Percentiles rank a stretch among this genome's conserved stretches.
These are phyloP conservation scores for Saturnia pavonia DNA, from an alignment of 2,888 invertebrate species.

Conservation along the genomic window DNA sequence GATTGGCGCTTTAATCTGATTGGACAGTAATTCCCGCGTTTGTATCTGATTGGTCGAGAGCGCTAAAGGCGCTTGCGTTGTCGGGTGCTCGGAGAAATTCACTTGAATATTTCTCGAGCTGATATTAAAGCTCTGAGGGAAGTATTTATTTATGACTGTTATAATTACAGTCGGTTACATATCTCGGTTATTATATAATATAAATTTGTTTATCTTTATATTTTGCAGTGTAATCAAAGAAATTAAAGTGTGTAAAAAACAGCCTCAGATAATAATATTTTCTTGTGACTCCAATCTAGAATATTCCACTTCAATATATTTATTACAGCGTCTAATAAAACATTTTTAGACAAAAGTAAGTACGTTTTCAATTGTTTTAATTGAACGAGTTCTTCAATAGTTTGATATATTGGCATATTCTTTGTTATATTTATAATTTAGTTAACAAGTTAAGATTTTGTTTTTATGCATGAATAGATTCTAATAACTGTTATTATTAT, in stretches of 20 bases:
- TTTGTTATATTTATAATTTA: too few relatives aligned
- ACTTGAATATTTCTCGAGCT: constrained; percentile 34
- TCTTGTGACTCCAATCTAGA: too few relatives aligned
- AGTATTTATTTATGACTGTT: constrained; percentile 35
- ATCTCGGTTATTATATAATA: constrained; percentile 22
- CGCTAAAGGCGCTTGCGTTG: constrained; percentile 33
- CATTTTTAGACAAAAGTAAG: neutral
- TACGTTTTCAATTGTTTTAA: too few relatives aligned
- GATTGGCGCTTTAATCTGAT: constrained; percentile 27
- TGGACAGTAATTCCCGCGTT: constrained; percentile 30
- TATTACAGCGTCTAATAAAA: neutral
- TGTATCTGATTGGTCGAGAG: constrained; percentile 34
- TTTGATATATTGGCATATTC: too few relatives aligned
- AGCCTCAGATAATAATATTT: too few relatives aligned
- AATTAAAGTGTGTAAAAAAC: too few relatives aligned
- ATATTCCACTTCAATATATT: too few relatives aligned
- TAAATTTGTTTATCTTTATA: neutral
- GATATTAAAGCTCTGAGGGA: constrained; percentile 32
- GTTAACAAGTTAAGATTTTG: too few relatives aligned
- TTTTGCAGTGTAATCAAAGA: neutral
- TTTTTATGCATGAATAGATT: too few relatives aligned
- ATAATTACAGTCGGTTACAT: constrained; percentile 38
- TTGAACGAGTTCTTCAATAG: too few relatives aligned
- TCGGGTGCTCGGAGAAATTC: constrained; percentile 33
- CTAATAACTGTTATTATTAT: too few relatives aligned